Percentiles rank a stretch among this genome's conserved stretches.
Evolutionary conservation across 2,888 invertebrate species (phyloP).

Genomic region (Agrotis clavis): DNA sequence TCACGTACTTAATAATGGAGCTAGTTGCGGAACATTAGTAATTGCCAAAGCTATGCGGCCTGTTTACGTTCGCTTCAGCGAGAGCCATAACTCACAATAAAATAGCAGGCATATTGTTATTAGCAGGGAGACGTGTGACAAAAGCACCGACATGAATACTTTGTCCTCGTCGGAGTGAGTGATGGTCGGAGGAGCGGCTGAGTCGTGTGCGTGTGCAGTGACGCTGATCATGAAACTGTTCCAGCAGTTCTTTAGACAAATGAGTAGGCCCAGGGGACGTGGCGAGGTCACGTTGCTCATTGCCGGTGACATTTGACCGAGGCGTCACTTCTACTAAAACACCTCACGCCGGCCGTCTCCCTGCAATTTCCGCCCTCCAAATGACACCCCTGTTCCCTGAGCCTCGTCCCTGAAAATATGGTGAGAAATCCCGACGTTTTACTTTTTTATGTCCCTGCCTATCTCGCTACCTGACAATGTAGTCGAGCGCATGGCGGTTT

Average conservation of each 20-base stretch:
- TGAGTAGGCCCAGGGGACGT: constrained; percentile 69
- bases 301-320: constrained; percentile 82
- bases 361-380: constrained; percentile 82
- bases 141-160: constrained; percentile 63
- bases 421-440: constrained; percentile 78
- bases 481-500: constrained; percentile 71
- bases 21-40: constrained; percentile 55
- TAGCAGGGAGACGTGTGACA: constrained; percentile 62
- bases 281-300: constrained; percentile 78
- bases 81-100: constrained; percentile 50
- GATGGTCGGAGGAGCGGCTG: constrained; percentile 65
- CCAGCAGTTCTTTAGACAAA: constrained; percentile 74
- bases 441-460: constrained; percentile 80
- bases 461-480: constrained; percentile 76
- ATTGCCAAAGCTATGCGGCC: constrained; percentile 50
- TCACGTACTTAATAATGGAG: constrained; percentile 55
- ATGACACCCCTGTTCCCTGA: constrained; percentile 79
- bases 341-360: constrained; percentile 76
- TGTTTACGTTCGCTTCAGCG: constrained; percentile 39
- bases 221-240: constrained; percentile 70
- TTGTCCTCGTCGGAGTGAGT: constrained; percentile 65
- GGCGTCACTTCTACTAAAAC: constrained; percentile 77
- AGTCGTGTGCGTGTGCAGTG: constrained; percentile 69
- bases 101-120: constrained; percentile 60
- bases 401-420: constrained; percentile 74